Evolutionary conservation across 1,140 invertebrate genomes (phyloP), one percentile per base, ranked within the genome.

Genomic region (Brachionus calyciflorus): DNA sequence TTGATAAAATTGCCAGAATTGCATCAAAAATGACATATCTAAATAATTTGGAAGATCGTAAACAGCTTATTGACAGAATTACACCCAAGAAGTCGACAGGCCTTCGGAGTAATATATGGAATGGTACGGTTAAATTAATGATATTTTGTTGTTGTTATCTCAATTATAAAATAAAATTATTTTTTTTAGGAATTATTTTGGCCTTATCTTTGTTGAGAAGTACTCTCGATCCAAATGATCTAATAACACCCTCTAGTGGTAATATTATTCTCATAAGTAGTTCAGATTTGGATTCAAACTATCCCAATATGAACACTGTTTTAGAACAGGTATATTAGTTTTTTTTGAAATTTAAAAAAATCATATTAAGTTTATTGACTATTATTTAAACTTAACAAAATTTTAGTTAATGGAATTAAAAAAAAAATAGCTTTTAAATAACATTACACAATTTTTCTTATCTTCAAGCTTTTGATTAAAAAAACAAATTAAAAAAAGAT

Each of bases 1-100:
- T 73, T 73, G 51, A 55, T 14, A 73, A 49, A 21, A 21, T 9
- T 73, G 69, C 69, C 19, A 49, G 3, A 73, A 17, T 73, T 9
- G 30, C 48, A 30, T 51, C 24, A 3, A 33, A 7, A 30, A 0
- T 73, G 46, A 40, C 30, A 19, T 21, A 10, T 30, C n/a, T 49
- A n/a, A 73, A 51, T 19, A 14, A 73, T 33, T 14, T 21, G 3
- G 40, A 26, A 21, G 1, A 37, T n/a, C n/a, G 28, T 21, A n/a
- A 6, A 21, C 14, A 73, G 24, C 3, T 73, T 37, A 28, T 40
- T 10, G 46, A 73, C 17, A 9, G 6, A 1, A 41, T 41, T 14
- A 10, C 51, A 51, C 69, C 69, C 17, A 73, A n/a, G 41, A 37
- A 30, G 1, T n/a, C n/a, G 4, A 30, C 3, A 17, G 46, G 12